These are phyloP conservation scores for Spea bombifrons DNA, from an alignment of 2,113 vertebrate genomes.

Conservation along the genomic window DNA sequence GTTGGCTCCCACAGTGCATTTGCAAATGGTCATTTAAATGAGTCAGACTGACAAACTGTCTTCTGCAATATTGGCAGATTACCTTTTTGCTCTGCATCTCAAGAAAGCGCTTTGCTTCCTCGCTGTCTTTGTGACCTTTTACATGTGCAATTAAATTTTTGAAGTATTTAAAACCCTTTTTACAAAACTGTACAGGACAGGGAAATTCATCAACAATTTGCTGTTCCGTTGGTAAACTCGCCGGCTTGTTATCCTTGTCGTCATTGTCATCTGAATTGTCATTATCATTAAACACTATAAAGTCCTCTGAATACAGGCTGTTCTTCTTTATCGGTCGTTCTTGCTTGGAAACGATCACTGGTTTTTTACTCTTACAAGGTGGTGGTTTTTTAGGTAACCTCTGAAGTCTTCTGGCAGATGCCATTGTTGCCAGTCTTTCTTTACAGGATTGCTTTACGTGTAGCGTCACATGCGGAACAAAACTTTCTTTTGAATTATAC, in stretches of 20 bases:
- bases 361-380: slow-evolving; percentile 67
- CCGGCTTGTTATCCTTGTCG: slow-evolving; percentile 71
- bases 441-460: slow-evolving; percentile 96
- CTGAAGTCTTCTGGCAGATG: slow-evolving; percentile 79
- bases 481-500: slow-evolving; percentile 86
- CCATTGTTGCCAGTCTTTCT: slow-evolving; percentile 89
- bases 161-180: slow-evolving; percentile 91
- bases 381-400: slow-evolving; percentile 72
- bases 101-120: slow-evolving; percentile 90
- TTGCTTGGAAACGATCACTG: slow-evolving; percentile 69
- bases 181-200: slow-evolving; percentile 87
- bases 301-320: slow-evolving; percentile 71
- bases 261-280: slow-evolving; percentile 68
- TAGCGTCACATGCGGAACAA: slow-evolving; percentile 89
- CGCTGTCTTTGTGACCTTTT: slow-evolving; percentile 83
- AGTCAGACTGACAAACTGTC: slow-evolving; percentile 88
- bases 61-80: slow-evolving; percentile 93
- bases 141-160: slow-evolving; percentile 91
- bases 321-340: slow-evolving; percentile 77
- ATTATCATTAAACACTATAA: slow-evolving; percentile 68
- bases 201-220: slow-evolving; percentile 76
- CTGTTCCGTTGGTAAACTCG: slow-evolving; percentile 59
- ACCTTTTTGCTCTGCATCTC: slow-evolving; percentile 96
- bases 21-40: slow-evolving; percentile 95
- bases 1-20: slow-evolving; percentile 91